phyloP scores from a whole-genome alignment of 2,888 invertebrate species.

The Caenorhabditis afra region DNA sequence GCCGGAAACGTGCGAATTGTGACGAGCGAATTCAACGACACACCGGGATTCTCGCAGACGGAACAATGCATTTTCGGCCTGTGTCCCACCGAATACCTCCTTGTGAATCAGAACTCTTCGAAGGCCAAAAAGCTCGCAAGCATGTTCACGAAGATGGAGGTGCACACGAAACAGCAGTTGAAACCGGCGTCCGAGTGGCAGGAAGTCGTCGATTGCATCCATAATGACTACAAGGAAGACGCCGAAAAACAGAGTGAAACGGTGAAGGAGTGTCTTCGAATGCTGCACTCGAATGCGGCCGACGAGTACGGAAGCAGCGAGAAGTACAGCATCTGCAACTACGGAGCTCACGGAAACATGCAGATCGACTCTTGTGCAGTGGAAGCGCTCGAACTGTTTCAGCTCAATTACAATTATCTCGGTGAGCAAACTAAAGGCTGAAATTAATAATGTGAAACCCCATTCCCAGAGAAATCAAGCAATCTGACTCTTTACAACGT shows the following conservation, averaged over 20 bases:
- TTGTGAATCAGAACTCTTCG: slow-evolving; percentile 17
- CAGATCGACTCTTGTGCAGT: slow-evolving; percentile 72
- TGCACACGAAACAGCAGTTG: slow-evolving; percentile 39
- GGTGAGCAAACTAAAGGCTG: slow-evolving; percentile 23
- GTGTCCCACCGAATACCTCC: slow-evolving; percentile 49
- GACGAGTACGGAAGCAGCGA: slow-evolving; percentile 44
- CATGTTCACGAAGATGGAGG: slow-evolving; percentile 58
- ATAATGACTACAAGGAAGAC: slow-evolving; percentile 32
- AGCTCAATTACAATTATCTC: slow-evolving; percentile 61
- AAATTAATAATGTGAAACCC: too few species aligned
- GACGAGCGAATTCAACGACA: slow-evolving; percentile 70
- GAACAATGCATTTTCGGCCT: slow-evolving; percentile 62
- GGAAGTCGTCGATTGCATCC: slow-evolving; percentile 31
- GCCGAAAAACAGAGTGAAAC: slow-evolving; percentile 22
- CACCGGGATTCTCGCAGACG: slow-evolving; percentile 64
- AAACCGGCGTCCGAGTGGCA: slow-evolving; percentile 43
- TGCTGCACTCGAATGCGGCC: slow-evolving; percentile 37
- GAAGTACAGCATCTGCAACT: slow-evolving; percentile 63
- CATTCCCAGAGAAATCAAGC: slow-evolving; percentile 57
- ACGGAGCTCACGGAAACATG: slow-evolving; percentile 71
- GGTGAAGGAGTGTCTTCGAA: slow-evolving; percentile 49
- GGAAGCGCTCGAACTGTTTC: slow-evolving; percentile 74
- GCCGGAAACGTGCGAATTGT: slow-evolving; percentile 67
- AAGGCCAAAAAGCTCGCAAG: slow-evolving; percentile 37
- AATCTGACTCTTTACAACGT: slow-evolving; percentile 70